Evolutionary conservation across 2,797 vertebrate species (phyloP).

Genomic region (Coranthus polyacanthus): DNA sequence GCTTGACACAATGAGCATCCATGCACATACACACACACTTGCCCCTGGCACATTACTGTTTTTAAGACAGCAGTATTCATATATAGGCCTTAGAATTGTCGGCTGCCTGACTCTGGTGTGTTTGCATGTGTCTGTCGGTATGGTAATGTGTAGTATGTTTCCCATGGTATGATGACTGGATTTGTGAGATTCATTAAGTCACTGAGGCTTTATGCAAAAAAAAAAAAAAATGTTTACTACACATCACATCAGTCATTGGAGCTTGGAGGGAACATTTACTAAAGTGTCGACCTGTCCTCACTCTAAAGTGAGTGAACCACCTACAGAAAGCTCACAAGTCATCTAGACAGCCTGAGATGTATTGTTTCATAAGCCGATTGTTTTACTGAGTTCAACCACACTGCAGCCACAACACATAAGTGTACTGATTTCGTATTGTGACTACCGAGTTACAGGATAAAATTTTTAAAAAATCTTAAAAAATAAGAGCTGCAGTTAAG

Average conservation of each 20-base stretch:
- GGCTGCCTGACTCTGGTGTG: conserved; percentile 20
- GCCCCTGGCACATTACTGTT: conserved; percentile 38
- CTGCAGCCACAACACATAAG: conserved; percentile 25
- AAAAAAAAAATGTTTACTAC: conserved; percentile 46
- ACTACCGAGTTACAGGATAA: conserved; percentile 32
- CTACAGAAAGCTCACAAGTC: conserved; percentile 16
- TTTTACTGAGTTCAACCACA: conserved; percentile 4
- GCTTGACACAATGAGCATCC: conserved; percentile 61
- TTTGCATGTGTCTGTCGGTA: conserved; percentile 46
- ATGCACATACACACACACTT: conserved; percentile 62
- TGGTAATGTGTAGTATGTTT: conserved; percentile 40
- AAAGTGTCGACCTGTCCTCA: conserved; percentile 22
- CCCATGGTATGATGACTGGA: conserved; percentile 9
- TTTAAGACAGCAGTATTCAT: conserved; percentile 39
- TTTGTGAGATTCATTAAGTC: conserved; percentile 10
- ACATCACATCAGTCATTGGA: neutral
- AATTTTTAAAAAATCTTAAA: conserved; percentile 32
- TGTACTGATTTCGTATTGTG: conserved; percentile 25
- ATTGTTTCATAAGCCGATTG: conserved; percentile 27
- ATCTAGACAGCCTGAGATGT: conserved; percentile 14
- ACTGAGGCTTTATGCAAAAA: conserved; percentile 35
- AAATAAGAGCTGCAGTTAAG: conserved; percentile 43
- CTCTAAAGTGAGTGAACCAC: conserved; percentile 27
- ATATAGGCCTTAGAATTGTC: conserved; percentile 32
- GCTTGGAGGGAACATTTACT: no score